Evolutionary conservation across 2,797 vertebrate species (phyloP).

Genomic region (Pelochelys cantorii): DNA sequence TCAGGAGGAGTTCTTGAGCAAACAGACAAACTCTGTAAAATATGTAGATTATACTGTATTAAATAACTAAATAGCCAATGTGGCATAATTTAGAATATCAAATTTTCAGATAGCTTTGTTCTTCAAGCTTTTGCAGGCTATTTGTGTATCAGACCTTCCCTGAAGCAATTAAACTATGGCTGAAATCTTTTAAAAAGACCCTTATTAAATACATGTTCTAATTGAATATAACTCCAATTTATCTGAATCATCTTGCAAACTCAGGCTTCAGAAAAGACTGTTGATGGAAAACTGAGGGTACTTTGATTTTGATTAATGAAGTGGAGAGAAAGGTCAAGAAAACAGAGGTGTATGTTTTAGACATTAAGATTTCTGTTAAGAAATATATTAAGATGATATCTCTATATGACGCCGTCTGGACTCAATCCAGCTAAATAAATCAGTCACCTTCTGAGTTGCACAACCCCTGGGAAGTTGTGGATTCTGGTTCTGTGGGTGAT

Average conservation of each 20-base stretch:
- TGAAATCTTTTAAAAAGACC: not conserved
- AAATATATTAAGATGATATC: not conserved
- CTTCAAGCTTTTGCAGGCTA: not conserved
- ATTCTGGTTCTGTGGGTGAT: not conserved
- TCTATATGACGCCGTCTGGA: not conserved
- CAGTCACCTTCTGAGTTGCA: not conserved
- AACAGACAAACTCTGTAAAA: too few species aligned
- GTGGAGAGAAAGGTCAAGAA: not conserved
- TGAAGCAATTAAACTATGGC: not conserved
- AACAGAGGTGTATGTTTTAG: too few species aligned
- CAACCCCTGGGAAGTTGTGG: not conserved
- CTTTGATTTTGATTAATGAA: not conserved
- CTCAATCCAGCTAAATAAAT: not conserved
- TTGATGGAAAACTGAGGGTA: not conserved
- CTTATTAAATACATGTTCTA: not conserved
- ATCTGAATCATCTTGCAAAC: not conserved
- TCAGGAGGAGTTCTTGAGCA: too few species aligned
- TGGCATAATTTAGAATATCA: not conserved
- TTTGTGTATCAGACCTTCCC: not conserved
- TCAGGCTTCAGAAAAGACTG: not conserved
- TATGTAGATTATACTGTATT: too few species aligned
- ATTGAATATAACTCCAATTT: not conserved
- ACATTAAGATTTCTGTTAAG: not conserved
- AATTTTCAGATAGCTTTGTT: not conserved
- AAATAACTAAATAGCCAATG: not conserved